Percentiles rank a stretch among this genome's conserved stretches.
phyloP scores from a whole-genome alignment of 2,113 vertebrate genomes.

The Lanius collurio region DNA sequence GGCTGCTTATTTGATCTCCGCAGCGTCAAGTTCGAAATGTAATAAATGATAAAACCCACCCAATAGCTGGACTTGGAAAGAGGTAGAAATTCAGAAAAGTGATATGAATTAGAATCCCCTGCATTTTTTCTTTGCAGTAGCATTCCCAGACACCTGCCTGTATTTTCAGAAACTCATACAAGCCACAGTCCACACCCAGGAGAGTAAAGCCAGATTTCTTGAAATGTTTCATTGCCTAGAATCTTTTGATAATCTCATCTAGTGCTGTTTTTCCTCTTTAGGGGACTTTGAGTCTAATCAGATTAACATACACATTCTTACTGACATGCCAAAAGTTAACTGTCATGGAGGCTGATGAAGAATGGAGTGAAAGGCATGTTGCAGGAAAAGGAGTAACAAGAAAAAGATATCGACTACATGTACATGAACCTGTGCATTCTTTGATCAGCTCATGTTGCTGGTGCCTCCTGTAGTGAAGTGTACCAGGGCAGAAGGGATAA shows the following conservation, averaged over 20 bases:
- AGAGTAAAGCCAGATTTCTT: background rate
- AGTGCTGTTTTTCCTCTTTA: background rate
- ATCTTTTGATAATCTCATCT: background rate
- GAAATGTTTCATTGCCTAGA: background rate
- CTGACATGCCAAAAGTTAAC: background rate
- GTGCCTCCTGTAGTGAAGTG: background rate
- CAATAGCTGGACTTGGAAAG: background rate
- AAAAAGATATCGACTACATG: rapidly evolving
- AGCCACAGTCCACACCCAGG: background rate
- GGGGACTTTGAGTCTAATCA: background rate
- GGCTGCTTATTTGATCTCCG: conserved; percentile 48
- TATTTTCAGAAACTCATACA: conserved; percentile 7
- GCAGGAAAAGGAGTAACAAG: background rate
- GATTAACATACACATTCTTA: background rate
- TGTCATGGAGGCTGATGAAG: background rate
- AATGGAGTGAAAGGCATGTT: background rate
- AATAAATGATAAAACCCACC: background rate
- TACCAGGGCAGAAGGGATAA: background rate
- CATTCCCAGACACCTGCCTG: conserved; percentile 3
- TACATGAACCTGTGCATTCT: background rate
- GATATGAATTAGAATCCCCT: background rate
- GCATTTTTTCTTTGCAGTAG: conserved; percentile 13
- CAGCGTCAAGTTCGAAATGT: background rate
- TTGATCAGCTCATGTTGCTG: background rate
- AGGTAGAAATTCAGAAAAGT: conserved; percentile 19